These are phyloP conservation scores for Rhizoglyphus robini DNA, from an alignment of 1,140 invertebrate genomes.

Conservation along the genomic window DNA sequence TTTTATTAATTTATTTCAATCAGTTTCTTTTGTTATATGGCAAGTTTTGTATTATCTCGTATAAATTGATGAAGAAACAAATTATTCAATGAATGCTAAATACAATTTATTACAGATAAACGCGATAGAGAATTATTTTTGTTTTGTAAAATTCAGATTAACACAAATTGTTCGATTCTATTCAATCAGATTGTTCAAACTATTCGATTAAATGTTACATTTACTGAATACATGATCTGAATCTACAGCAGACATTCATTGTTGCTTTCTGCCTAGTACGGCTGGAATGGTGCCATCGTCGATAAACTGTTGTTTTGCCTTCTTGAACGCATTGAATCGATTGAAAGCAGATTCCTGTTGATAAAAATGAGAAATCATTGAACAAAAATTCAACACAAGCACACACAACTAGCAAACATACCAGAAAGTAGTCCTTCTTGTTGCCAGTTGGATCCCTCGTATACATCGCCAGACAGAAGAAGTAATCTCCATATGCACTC, in stretches of 20 bases:
- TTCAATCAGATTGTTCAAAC: too few species aligned
- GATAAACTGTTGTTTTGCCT: neutral
- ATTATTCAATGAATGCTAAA: too few species aligned
- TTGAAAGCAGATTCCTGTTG: neutral
- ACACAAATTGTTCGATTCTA: too few species aligned
- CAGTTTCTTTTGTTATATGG: too few species aligned
- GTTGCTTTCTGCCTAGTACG: neutral
- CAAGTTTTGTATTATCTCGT: too few species aligned
- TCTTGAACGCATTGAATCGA: neutral
- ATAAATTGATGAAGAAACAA: too few species aligned
- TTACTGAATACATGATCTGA: neutral
- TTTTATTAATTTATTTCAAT: too few species aligned
- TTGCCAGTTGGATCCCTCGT: neutral
- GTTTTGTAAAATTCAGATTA: too few species aligned
- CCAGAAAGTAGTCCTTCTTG: neutral
- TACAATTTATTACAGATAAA: too few species aligned
- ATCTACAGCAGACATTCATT: neutral
- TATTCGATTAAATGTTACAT: too few species aligned
- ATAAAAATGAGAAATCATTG: neutral
- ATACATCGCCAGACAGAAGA: conserved; percentile 9
- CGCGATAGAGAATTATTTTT: too few species aligned
- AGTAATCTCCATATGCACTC: neutral
- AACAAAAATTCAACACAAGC: neutral
- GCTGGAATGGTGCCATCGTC: neutral
- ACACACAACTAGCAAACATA: neutral